Evolutionary conservation across 2,113 vertebrate species (phyloP), one percentile per base, ranked within the genome.

Genomic region (Sinosuthora webbiana): DNA sequence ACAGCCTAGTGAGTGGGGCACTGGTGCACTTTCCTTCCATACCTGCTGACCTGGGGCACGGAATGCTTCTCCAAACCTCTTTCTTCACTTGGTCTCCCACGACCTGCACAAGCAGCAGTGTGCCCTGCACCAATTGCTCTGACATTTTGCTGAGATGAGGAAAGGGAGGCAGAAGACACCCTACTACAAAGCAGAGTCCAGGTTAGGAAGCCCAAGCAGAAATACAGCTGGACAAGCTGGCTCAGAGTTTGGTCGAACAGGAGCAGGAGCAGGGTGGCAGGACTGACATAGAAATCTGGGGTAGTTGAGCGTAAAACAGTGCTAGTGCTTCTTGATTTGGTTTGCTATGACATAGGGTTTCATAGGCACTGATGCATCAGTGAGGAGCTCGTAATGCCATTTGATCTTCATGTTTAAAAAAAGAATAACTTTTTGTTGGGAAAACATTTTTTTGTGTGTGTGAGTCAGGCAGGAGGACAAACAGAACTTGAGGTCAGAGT

Each of bases 171-270:
- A 71, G 47, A 50, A 74, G 60, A 39, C 18, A 14, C 12, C 21
- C 5, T 24, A 22, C 55, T 73, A 55, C 28, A 82, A 56, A 70
- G 42, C 37, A 70, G 45, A 75, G 19, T 3, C 27, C 22, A 22
- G 22, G 41, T 27, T 47, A 53, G 47, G 18, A 45, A 75, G 11
- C 42, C 31, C 11, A 57, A 52, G 64, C 5, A 67, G 64, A 70
- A 77, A 75, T 6, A 47, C 9, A 78, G 5, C 16, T 27, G 16
- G 24, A 9, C 5, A 57, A 44, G 11, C 3, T 52, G n/a, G 4
- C 30, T 77, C 30, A 71, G 47, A 80, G 15, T 8, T 77, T 2
- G 1, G 63, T 37, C 2, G 1, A 39, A 11, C 0, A 1, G 41
- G 35, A n/a, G n/a, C n/a, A n/a, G n/a, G n/a, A n/a, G n/a, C n/a